Evolutionary conservation across 2,888 invertebrate species (phyloP).

Genomic region (Yponomeuta sedellus): DNA sequence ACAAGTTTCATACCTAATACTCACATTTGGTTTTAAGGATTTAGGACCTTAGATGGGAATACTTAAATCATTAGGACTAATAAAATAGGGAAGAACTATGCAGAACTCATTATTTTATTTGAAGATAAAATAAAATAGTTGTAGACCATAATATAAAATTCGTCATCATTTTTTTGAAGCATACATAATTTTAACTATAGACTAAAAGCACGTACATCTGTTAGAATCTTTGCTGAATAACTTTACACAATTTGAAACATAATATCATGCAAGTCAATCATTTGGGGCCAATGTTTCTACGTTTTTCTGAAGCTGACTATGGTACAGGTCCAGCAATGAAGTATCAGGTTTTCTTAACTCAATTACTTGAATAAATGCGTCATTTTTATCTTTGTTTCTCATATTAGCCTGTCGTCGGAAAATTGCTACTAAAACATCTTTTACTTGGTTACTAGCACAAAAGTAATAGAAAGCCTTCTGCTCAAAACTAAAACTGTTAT

Average conservation of each 20-base stretch:
- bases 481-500: constrained; percentile 44
- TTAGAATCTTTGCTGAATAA: too few relatives aligned
- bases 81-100: too few relatives aligned
- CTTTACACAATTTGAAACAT: too few relatives aligned
- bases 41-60: neutral
- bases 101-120: too few relatives aligned
- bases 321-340: constrained; percentile 34
- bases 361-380: constrained; percentile 52
- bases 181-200: too few relatives aligned
- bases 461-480: constrained; percentile 68
- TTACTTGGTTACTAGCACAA: constrained; percentile 50
- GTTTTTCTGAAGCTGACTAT: constrained; percentile 4
- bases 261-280: neutral
- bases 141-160: too few relatives aligned
- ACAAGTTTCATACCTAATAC: neutral
- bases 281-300: neutral
- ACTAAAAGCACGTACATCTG: too few relatives aligned
- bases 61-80: too few relatives aligned
- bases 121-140: too few relatives aligned
- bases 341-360: constrained; percentile 48
- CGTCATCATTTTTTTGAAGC: too few relatives aligned
- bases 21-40: neutral
- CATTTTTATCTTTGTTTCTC: constrained; percentile 50
- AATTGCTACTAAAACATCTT: constrained; percentile 46
- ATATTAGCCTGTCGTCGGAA: constrained; percentile 50